These are phyloP conservation scores for Onychomys torridus DNA, from an alignment of 2,797 vertebrate genomes.

Conservation along the genomic window DNA sequence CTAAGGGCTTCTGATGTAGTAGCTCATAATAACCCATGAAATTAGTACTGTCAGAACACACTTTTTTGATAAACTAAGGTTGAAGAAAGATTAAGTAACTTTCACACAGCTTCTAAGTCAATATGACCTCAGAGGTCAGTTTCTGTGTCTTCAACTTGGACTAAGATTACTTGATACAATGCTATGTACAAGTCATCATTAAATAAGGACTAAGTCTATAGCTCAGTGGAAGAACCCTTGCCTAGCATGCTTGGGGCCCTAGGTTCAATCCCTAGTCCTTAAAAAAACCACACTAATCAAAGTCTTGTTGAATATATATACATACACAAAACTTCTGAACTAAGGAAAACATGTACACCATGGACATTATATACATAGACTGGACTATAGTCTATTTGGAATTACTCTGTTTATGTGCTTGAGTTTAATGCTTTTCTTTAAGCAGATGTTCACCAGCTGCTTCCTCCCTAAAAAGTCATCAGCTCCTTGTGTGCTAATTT, in stretches of 20 bases:
- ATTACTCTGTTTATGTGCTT: slow-evolving; percentile 63
- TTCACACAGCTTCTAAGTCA: slow-evolving; percentile 46
- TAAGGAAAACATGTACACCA: background rate
- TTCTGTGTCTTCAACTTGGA: slow-evolving; percentile 39
- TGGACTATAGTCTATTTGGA: background rate
- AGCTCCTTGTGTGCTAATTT: slow-evolving; percentile 46
- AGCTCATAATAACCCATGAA: background rate
- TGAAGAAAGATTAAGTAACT: slow-evolving; percentile 44
- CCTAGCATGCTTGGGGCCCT: background rate
- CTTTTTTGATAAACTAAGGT: slow-evolving; percentile 34
- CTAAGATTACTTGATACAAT: slow-evolving; percentile 17
- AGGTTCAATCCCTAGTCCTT: background rate
- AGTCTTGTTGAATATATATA: slow-evolving; percentile 17
- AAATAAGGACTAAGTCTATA: background rate
- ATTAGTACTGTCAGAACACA: background rate
- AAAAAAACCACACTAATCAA: background rate
- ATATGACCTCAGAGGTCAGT: slow-evolving; percentile 15
- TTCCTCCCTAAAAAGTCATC: slow-evolving; percentile 57
- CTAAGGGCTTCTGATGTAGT: slow-evolving; percentile 3
- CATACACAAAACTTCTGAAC: background rate
- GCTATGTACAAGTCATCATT: background rate
- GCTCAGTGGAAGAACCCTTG: background rate
- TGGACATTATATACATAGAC: slow-evolving; percentile 7
- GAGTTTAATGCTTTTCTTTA: slow-evolving; percentile 48
- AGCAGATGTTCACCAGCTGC: slow-evolving; percentile 73